A percentile compares a stretch with the other conserved stretches of the same genome.
Conservation (phyloP, 2,113 vertebrate species). For the mouse (Mus musculus) region GRCm39 chr6:128342501-128343000, state of each 20-base stretch:
- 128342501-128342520: not conserved
- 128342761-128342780: constrained; percentile 45
- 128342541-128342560: not conserved
- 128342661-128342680: constrained; percentile 94
- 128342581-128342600: not conserved
- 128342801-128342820: constrained; percentile 63
- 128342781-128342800: constrained; percentile 33
- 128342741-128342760: constrained; percentile 72
- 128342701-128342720: constrained; percentile 93
- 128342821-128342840: constrained; percentile 81
- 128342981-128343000: constrained; percentile 94
- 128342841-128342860: constrained; percentile 90
- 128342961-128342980: constrained; percentile 93
- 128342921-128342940: constrained; percentile 93
- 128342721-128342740: constrained; percentile 81
- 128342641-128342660: constrained; percentile 84
- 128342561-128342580: not conserved
- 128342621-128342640: constrained; percentile 79
- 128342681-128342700: constrained; percentile 95
- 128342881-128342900: constrained; percentile 94
- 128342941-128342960: constrained; percentile 94
- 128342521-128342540: not conserved
- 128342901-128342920: constrained; percentile 90
- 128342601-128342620: constrained; percentile 75
- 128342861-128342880: constrained; percentile 93